These are phyloP conservation scores for Clarias platycephalus DNA, from an alignment of 2,797 vertebrate species.

Conservation along the genomic window DNA sequence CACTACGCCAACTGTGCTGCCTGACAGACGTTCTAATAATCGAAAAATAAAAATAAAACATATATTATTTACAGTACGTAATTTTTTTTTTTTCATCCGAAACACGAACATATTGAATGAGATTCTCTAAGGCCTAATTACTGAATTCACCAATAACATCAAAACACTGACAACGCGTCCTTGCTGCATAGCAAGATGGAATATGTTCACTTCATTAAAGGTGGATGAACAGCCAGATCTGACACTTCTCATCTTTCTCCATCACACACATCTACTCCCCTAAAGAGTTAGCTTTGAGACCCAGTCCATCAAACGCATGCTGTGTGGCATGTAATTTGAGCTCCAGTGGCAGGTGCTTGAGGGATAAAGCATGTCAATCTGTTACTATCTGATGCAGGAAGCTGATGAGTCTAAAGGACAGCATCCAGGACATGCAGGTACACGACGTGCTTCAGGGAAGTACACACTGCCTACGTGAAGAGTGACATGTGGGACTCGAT, in stretches of 20 bases:
- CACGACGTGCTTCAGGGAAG: conserved; percentile 62
- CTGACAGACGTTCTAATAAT: too few relatives aligned
- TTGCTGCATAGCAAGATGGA: not conserved
- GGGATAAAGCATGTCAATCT: conserved; percentile 54
- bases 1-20: too few relatives aligned
- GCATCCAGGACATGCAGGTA: conserved; percentile 64
- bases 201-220: conserved; percentile 43
- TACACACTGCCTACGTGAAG: conserved; percentile 49
- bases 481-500: conserved; percentile 49
- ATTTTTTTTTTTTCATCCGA: not conserved
- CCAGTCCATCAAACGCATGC: conserved; percentile 50
- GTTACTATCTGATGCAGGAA: conserved; percentile 51
- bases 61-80: not conserved
- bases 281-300: conserved; percentile 45
- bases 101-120: too few relatives aligned
- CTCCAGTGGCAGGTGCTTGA: conserved; percentile 69
- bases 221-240: conserved; percentile 36
- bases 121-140: not conserved
- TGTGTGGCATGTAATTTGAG: conserved; percentile 66
- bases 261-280: conserved; percentile 25
- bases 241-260: conserved; percentile 34
- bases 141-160: not conserved
- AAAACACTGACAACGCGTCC: conserved; percentile 6
- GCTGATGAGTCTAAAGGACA: conserved; percentile 60
- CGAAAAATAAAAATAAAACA: too few relatives aligned